These are phyloP conservation scores for Hippocampus comes DNA, from an alignment of 2,113 vertebrate species.

Conservation along the genomic window DNA sequence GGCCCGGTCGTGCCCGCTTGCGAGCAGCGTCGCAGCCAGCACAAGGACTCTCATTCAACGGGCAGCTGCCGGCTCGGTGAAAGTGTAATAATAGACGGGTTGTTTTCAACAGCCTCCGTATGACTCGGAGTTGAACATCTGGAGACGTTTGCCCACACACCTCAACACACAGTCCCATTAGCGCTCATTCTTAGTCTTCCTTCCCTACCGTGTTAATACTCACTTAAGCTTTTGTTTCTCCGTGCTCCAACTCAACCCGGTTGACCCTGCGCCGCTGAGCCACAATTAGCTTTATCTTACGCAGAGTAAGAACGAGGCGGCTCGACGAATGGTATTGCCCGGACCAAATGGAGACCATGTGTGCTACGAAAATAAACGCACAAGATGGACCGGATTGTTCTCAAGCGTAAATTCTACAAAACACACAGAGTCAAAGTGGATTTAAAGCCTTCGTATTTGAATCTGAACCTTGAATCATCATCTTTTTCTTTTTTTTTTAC, in stretches of 20 bases:
- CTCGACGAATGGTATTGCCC: neutral
- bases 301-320: neutral
- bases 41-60: neutral
- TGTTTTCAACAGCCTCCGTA: neutral
- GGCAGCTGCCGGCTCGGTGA: neutral
- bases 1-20: neutral
- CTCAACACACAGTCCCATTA: neutral
- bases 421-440: neutral
- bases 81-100: neutral
- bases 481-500: neutral
- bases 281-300: neutral
- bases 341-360: neutral
- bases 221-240: neutral
- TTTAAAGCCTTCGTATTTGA: neutral
- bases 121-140: neutral
- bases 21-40: neutral
- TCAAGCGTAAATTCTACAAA: neutral
- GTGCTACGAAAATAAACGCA: neutral
- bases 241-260: neutral
- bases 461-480: neutral
- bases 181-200: neutral
- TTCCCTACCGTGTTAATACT: neutral
- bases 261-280: neutral
- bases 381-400: neutral
- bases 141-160: constrained; percentile 3